phyloP scores from a whole-genome alignment of 2,888 invertebrate species.

The Congeria kusceri region DNA sequence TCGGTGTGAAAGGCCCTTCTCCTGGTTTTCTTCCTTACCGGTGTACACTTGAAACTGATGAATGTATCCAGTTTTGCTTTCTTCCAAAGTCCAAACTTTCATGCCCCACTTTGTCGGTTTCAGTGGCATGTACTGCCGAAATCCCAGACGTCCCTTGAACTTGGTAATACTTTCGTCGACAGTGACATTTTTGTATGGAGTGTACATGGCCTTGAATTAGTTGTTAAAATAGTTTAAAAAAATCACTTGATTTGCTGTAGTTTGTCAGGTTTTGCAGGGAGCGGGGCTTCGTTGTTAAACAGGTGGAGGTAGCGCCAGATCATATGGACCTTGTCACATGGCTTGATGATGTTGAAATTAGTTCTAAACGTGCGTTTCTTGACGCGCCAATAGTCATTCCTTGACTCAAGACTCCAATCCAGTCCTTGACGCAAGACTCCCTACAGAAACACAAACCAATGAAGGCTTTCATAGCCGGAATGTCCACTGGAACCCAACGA shows the following conservation, averaged over 20 bases:
- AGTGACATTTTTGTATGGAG: constrained; percentile 22
- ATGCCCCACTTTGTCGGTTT: constrained; percentile 51
- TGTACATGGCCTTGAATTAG: constrained; percentile 1
- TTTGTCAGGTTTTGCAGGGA: constrained; percentile 2
- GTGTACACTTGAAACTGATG: constrained; percentile 40
- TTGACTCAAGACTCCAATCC: constrained; percentile 30
- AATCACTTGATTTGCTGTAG: too few species aligned
- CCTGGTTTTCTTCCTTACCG: constrained; percentile 27
- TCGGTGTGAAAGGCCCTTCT: constrained; percentile 26
- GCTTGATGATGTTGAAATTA: constrained; percentile 32
- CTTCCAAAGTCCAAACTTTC: constrained; percentile 38
- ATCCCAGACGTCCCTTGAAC: constrained; percentile 45
- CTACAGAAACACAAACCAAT: constrained; percentile 35
- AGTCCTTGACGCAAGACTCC: constrained; percentile 23
- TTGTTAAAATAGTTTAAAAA: neutral
- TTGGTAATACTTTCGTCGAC: constrained; percentile 41
- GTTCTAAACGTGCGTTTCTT: constrained; percentile 33
- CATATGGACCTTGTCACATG: constrained; percentile 26
- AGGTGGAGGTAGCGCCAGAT: constrained; percentile 43
- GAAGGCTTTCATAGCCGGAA: constrained; percentile 36
- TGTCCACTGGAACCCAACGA: constrained; percentile 34
- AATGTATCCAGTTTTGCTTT: constrained; percentile 29
- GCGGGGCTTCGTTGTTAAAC: constrained; percentile 15
- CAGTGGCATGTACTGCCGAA: constrained; percentile 54
- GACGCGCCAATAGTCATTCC: constrained; percentile 42